A percentile compares a stretch with the other conserved stretches of the same genome.
phyloP scores from a whole-genome alignment of 2,888 invertebrate species.

The Scaptomyza reducta region DNA sequence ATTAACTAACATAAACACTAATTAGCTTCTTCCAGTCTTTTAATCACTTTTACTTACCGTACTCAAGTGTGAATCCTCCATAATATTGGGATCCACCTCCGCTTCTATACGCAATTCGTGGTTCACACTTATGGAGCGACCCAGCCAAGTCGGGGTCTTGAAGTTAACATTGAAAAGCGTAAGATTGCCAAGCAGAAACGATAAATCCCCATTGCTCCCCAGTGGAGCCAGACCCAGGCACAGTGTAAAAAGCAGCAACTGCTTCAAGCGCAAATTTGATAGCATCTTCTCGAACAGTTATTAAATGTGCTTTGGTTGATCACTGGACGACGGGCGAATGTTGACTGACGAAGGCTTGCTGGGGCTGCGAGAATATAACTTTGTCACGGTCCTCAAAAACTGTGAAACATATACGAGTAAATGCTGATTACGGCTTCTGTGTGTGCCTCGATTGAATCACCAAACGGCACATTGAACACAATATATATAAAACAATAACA shows the following conservation, averaged over 20 bases:
- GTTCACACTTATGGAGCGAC: slow-evolving; percentile 35
- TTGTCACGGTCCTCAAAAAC: slow-evolving; percentile 43
- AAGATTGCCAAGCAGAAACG: slow-evolving; percentile 66
- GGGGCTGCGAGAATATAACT: slow-evolving; percentile 60
- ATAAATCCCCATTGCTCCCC: slow-evolving; percentile 43
- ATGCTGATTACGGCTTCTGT: slow-evolving; percentile 22
- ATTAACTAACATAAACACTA: too few species aligned
- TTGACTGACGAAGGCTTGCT: slow-evolving; percentile 61
- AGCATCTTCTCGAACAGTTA: slow-evolving; percentile 23
- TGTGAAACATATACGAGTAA: slow-evolving; percentile 25
- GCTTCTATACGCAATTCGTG: slow-evolving; percentile 32
- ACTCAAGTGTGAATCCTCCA: slow-evolving; percentile 76
- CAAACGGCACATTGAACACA: slow-evolving; percentile 15
- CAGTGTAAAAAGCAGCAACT: slow-evolving; percentile 31
- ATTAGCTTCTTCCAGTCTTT: too few species aligned
- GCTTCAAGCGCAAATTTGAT: slow-evolving; percentile 15
- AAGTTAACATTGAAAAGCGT: slow-evolving; percentile 74
- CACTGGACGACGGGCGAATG: slow-evolving; percentile 50
- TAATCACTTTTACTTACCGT: slow-evolving; percentile 63
- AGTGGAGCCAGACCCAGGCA: slow-evolving; percentile 33
- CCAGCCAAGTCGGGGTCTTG: slow-evolving; percentile 52
- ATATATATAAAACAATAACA: slow-evolving; percentile 15
- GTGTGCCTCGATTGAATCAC: slow-evolving; percentile 59
- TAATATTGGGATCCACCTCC: slow-evolving; percentile 75
- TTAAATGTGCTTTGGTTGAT: slow-evolving; percentile 30